These are phyloP conservation scores for Nomada hirtipes DNA, from an alignment of 2,888 invertebrate species.

Conservation along the genomic window DNA sequence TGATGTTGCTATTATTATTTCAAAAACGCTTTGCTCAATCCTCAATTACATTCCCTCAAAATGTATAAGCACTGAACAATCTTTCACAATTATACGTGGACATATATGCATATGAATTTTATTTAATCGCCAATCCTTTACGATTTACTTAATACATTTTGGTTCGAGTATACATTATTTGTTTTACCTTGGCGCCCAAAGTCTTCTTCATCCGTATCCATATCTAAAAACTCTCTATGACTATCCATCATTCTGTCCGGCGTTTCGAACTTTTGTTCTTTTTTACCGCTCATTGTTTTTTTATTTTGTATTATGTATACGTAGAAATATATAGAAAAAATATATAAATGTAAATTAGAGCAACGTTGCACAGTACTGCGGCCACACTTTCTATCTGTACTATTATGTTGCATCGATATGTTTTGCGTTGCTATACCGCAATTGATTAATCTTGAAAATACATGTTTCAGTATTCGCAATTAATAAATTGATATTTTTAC, in stretches of 20 bases:
- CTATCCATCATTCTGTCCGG: constrained; percentile 72
- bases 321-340: not conserved
- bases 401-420: constrained; percentile 48
- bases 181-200: constrained; percentile 79
- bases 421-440: not conserved
- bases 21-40: not conserved
- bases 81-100: too few species aligned
- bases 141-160: too few species aligned
- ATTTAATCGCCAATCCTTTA: not conserved
- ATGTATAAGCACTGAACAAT: too few species aligned
- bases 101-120: too few species aligned
- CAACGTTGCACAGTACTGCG: not conserved
- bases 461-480: not conserved
- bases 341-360: not conserved
- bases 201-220: constrained; percentile 82
- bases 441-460: not conserved
- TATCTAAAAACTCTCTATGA: constrained; percentile 81
- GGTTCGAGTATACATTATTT: not conserved
- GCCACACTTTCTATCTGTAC: not conserved
- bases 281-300: constrained; percentile 43
- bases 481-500: not conserved
- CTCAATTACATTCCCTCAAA: too few species aligned
- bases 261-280: constrained; percentile 46
- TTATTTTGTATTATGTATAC: not conserved
- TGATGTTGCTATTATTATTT: not conserved